Evolutionary conservation across 2,888 invertebrate species (phyloP), one percentile per base, ranked within the genome.

Genomic region (Chymomyza caudatula): DNA sequence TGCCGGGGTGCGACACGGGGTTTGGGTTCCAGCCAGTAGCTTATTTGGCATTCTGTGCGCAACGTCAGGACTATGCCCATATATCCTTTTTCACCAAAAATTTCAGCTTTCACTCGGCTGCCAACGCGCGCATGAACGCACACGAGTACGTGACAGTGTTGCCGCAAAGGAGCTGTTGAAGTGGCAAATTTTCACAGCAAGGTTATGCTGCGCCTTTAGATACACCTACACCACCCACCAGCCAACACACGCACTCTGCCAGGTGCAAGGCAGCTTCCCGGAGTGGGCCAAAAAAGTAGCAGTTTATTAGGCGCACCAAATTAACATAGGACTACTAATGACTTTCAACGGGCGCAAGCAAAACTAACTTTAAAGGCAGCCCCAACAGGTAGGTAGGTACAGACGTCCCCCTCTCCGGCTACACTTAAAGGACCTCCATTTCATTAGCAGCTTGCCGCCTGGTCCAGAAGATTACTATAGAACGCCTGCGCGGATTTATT

Each of bases 151-250:
- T 84, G 87, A 74, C 80, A 68, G 80, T 73, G 78, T 75, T 82
- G 80, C 86, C 88, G 78, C 88, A 85, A 87, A 89, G 88, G 87
- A 88, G 88, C 89, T 88, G 88, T 88, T 88, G 89, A 88, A 89
- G 89, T 89, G 89, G 88, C 89, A 88, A 89, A 88, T 89, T 88
- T 87, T 78, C 76, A 77, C 77, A 74, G 76, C 68, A 70, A 65
- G 60, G 69, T 44, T 62, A 60, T 62, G 59, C 62, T 37, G 5
- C 11, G 2, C 29, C 11, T 37, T 37, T n/a, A 8, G 15, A 11
- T 2, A 11, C 4, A 3, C 23, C 3, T 23, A 23, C 23, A 23
- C 23, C 3, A 23, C 23, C 23, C 3, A 23, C 23, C 29, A 37
- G 5, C 44, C 44, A 44, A n/a, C 44, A n/a, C 44, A n/a, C 44